Conservation (phyloP, 2,797 vertebrate genomes). For the Spatula versicolor region DNA sequence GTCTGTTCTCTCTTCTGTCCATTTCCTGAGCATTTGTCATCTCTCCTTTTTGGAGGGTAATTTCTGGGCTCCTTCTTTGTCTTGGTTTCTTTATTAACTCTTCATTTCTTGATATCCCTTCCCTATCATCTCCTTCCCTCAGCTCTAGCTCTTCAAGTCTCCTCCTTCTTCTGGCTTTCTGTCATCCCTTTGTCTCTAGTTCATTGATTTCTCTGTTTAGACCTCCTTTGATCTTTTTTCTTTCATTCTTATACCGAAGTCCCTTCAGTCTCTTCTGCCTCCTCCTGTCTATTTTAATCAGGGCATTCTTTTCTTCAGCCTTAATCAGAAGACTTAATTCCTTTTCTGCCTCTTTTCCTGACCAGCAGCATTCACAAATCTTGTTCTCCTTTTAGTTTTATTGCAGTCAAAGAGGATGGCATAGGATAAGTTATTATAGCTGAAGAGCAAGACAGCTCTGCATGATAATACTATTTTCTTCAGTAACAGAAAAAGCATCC, state of each 20-base stretch:
- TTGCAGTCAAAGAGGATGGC: background rate
- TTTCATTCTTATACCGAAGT: slow-evolving; percentile 19
- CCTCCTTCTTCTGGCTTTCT: slow-evolving; percentile 7
- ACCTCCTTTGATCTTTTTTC: slow-evolving; percentile 42
- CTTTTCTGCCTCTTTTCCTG: slow-evolving; percentile 21
- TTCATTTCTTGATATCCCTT: background rate
- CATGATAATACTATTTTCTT: background rate
- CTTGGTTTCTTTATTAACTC: slow-evolving; percentile 24
- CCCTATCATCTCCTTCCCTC: background rate
- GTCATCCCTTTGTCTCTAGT: background rate
- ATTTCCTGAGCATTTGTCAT: background rate
- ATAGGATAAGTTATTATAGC: background rate
- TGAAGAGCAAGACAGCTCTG: background rate
- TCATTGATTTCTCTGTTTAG: background rate
- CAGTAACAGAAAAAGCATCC: background rate
- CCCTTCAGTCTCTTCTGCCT: background rate
- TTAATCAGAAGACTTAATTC: slow-evolving; percentile 51
- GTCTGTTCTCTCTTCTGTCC: background rate
- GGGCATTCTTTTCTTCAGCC: slow-evolving; percentile 12
- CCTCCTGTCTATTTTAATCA: slow-evolving; percentile 51
- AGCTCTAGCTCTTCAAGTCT: background rate
- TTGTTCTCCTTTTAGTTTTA: slow-evolving; percentile 8
- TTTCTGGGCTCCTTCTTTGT: slow-evolving; percentile 5
- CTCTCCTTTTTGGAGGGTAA: background rate
- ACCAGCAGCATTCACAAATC: background rate